Base-by-base conservation (phyloP, 2,888 invertebrate genomes). In the Erebia epiphron region DNA sequence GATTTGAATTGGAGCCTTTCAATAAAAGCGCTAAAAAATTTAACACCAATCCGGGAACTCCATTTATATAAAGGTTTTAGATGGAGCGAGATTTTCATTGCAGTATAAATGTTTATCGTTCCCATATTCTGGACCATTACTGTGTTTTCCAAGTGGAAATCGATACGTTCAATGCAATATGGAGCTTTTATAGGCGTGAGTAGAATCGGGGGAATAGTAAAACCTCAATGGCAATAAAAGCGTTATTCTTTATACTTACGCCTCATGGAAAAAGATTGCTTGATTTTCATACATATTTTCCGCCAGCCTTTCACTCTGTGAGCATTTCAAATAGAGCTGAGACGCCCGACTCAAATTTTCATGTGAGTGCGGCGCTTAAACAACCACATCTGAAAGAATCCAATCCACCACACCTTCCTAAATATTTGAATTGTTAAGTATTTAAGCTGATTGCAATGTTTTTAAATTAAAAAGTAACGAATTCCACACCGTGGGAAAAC, bases 121-220 rank as follows among this genome's bases (percentile, higher is more conserved):
- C 68, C 65, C 69, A 70, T 75, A 69, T 81, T 79, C 81, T 79
- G 78, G 77, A 80, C 83, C 81, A 83, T 84, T 87, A 86, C 81
- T 79, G 75, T 83, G 83, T 85, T 87, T 84, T 85, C 82, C 79
- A 85, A 86, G 86, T 84, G 83, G 85, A 87, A 87, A 89, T 88
- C 88, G 80, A 89, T 89, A 87, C 80, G 73, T 71, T 78, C 78
- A 81, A 79, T 85, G 86, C 84, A 80, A 83, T 79, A 79, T 80
- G 76, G 80, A 83, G 68, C 56, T 66, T 70, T 71, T 68, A 71
- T 68, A 82, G 79, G 81, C 82, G 77, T 43, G 50, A 58, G 61
- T 66, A 56, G 61, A 56, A 56, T 52, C 50, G 41, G 58, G 64
- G 52, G 58, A 60, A 69, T 65, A 58, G 61, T 50, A 63, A 65